phyloP scores from a whole-genome alignment of 2,888 invertebrate species.

The Ametastegia equiseti region DNA sequence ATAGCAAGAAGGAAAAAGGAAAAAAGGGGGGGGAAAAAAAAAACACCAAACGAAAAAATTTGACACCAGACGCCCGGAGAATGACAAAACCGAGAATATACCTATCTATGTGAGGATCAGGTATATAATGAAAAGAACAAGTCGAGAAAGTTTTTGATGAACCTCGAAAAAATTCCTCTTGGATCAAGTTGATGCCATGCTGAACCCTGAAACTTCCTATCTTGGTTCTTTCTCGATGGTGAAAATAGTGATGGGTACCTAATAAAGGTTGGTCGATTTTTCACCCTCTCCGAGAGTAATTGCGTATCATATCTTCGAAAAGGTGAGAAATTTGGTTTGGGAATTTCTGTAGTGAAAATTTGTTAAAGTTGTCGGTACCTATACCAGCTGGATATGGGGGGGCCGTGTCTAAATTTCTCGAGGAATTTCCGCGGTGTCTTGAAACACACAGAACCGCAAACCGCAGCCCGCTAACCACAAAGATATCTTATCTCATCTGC shows the following conservation, averaged over 20 bases:
- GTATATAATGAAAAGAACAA: not conserved
- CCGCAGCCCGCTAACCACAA: constrained; percentile 61
- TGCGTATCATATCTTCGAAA: not conserved
- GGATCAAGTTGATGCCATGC: no score
- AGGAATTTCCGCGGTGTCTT: constrained; percentile 36
- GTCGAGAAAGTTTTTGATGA: not conserved
- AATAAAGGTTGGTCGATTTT: not conserved
- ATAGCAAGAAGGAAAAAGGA: not conserved
- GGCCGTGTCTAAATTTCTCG: constrained; percentile 12
- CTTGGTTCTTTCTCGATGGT: no score
- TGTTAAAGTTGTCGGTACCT: not conserved
- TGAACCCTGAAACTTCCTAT: no score
- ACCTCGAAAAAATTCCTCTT: not conserved
- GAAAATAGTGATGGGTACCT: no score
- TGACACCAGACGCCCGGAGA: not conserved
- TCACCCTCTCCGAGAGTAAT: not conserved
- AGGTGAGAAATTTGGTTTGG: not conserved
- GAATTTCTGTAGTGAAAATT: not conserved
- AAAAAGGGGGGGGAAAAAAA: not conserved
- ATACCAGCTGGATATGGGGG: not conserved
- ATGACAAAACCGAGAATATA: not conserved
- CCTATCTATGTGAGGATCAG: not conserved
- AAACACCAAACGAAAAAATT: no score
- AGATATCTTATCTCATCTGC: constrained; percentile 66
- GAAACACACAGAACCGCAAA: constrained; percentile 56